phyloP scores from a whole-genome alignment of 1,140 invertebrate genomes.

The Mya arenaria region DNA sequence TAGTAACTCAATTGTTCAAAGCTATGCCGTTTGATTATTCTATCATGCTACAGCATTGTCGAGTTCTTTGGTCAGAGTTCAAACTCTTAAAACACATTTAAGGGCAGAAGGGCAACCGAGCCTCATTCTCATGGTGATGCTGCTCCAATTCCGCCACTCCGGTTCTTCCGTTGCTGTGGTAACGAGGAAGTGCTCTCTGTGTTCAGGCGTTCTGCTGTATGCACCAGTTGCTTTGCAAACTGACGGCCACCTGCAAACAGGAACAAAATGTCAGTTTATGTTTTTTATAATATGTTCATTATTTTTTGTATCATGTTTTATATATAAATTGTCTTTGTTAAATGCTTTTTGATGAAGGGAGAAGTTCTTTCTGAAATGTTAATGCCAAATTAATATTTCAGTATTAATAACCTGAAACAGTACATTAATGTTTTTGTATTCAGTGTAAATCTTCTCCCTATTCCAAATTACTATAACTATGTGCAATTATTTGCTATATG shows the following conservation, averaged over 20 bases:
- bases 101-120: background rate
- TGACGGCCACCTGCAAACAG: constrained; percentile 54
- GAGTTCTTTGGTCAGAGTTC: background rate
- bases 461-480: too few species aligned
- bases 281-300: too few species aligned
- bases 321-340: too few species aligned
- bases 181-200: background rate
- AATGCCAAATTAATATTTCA: too few species aligned
- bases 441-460: too few species aligned
- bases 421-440: too few species aligned
- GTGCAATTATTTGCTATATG: too few species aligned
- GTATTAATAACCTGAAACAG: too few species aligned
- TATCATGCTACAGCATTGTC: background rate
- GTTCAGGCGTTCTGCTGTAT: constrained; percentile 10
- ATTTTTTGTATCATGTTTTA: too few species aligned
- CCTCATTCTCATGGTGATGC: background rate
- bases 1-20: background rate
- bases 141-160: background rate
- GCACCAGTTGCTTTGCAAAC: constrained; percentile 56
- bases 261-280: too few species aligned
- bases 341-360: too few species aligned
- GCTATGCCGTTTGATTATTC: background rate
- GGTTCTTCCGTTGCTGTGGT: background rate
- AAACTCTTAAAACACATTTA: background rate
- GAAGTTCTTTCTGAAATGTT: too few species aligned